phyloP scores from a whole-genome alignment of 2,113 vertebrate genomes.

The Gymnogyps californianus region DNA sequence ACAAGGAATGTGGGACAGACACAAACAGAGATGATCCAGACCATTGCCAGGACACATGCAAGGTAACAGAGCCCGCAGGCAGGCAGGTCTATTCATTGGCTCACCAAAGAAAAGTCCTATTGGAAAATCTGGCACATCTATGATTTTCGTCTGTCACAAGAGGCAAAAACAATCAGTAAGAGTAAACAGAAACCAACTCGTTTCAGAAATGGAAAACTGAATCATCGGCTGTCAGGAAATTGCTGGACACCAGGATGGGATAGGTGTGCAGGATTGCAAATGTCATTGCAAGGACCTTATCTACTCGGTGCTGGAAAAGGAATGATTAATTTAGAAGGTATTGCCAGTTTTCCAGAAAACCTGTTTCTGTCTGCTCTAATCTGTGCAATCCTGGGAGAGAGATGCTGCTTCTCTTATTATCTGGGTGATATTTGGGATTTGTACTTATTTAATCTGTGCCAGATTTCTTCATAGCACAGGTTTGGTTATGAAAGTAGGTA shows the following conservation, averaged over 20 bases:
- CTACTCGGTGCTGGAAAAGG: not conserved
- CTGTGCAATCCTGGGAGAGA: not conserved
- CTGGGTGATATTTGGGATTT: not conserved
- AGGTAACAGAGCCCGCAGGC: not conserved
- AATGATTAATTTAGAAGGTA: not conserved
- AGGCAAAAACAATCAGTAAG: conserved; percentile 31
- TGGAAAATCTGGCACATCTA: conserved; percentile 46
- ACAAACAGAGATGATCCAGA: conserved; percentile 34
- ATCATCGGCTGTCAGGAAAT: conserved; percentile 42
- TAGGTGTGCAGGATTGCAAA: not conserved
- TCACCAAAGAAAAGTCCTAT: not conserved
- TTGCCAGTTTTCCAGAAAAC: not conserved
- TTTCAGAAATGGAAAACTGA: conserved; percentile 58
- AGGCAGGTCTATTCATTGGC: not conserved
- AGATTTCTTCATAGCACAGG: not conserved
- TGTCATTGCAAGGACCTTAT: not conserved
- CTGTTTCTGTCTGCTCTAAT: not conserved
- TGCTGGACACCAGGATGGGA: not conserved
- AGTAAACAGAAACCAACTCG: not conserved
- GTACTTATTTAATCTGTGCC: not conserved
- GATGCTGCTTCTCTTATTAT: not conserved
- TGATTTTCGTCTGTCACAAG: not conserved
- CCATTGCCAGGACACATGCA: not conserved
- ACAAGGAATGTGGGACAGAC: conserved; percentile 54
- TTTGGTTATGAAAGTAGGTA: not conserved